phyloP scores from a whole-genome alignment of 2,113 vertebrate species.

The Pristiophorus japonicus region DNA sequence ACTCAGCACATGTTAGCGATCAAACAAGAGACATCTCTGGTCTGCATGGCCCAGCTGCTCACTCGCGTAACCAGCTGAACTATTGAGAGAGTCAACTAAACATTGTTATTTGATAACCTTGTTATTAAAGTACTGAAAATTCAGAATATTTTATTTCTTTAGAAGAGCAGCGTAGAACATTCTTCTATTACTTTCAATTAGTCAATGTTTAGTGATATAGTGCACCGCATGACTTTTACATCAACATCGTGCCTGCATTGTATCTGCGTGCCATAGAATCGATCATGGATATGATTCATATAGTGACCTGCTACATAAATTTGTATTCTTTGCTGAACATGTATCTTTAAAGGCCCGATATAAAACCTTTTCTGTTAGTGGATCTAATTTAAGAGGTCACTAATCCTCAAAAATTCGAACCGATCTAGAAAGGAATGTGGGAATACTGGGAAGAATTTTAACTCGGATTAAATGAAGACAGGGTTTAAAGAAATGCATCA shows the following conservation, averaged over 20 bases:
- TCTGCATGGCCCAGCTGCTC: not conserved
- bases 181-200: not conserved
- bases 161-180: not conserved
- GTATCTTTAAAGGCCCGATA: not conserved
- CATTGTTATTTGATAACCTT: not conserved
- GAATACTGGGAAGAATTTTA: not conserved
- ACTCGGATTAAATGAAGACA: not conserved
- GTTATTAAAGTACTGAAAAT: not conserved
- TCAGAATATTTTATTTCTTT: not conserved
- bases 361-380: not conserved
- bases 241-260: not conserved
- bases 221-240: not conserved
- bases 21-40: not conserved
- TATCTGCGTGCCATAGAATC: not conserved
- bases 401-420: not conserved
- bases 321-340: not conserved
- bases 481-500: not conserved
- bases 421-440: not conserved
- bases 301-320: not conserved
- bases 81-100: not conserved
- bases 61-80: not conserved
- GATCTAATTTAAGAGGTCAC: not conserved
- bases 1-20: not conserved
- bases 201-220: not conserved
- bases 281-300: not conserved